These are phyloP conservation scores for Hedychridium roseum DNA, from an alignment of 2,888 invertebrate genomes.

Conservation along the genomic window DNA sequence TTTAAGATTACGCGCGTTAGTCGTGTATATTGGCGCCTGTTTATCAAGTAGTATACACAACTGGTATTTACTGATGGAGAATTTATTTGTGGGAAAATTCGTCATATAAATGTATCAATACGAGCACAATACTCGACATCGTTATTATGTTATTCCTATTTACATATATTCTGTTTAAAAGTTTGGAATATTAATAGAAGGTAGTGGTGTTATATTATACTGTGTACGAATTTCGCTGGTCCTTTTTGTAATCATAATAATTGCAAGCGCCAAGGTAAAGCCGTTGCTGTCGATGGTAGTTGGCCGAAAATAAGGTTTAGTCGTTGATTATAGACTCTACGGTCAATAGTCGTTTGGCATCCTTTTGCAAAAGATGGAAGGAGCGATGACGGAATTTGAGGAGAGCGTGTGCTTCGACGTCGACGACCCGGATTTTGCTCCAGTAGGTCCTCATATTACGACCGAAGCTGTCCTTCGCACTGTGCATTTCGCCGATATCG, in stretches of 20 bases:
- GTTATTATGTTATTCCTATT: no score
- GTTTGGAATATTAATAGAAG: not conserved
- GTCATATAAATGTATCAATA: no score
- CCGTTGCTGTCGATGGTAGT: conserved; percentile 12
- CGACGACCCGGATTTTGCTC: conserved; percentile 59
- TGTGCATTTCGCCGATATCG: conserved; percentile 35
- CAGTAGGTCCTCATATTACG: conserved; percentile 31
- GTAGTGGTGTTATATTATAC: not conserved
- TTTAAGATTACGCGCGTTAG: no score
- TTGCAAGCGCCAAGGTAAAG: conserved; percentile 10
- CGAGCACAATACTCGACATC: no score
- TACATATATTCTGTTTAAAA: no score
- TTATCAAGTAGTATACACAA: no score
- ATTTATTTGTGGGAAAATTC: no score
- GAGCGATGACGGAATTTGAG: conserved; percentile 56
- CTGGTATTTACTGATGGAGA: no score
- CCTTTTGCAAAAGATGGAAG: conserved; percentile 31
- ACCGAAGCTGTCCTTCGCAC: conserved; percentile 31
- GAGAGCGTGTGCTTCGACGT: conserved; percentile 58
- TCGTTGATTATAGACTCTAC: not conserved
- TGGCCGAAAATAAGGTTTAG: conserved; percentile 10
- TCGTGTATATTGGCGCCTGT: no score
- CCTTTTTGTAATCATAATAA: not conserved
- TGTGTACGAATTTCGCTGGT: not conserved
- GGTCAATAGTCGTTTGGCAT: not conserved